These are phyloP conservation scores for Pygmarrhopalites habei DNA, from an alignment of 1,140 invertebrate species.

Conservation along the genomic window DNA sequence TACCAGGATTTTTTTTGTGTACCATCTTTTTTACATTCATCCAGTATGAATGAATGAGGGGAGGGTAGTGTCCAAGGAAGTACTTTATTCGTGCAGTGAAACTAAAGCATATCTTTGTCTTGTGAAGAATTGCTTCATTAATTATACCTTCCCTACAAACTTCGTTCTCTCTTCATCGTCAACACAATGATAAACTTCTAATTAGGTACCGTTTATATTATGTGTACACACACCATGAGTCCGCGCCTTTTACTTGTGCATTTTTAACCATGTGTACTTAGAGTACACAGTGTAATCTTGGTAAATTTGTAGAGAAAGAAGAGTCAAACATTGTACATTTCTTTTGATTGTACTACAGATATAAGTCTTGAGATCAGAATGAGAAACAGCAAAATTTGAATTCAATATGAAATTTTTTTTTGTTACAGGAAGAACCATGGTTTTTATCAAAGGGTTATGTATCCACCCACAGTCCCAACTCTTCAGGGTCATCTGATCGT, in stretches of 20 bases:
- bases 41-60: too few species aligned
- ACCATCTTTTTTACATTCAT: not conserved
- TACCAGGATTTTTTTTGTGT: not conserved
- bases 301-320: too few species aligned
- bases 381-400: too few species aligned
- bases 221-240: not conserved
- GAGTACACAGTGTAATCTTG: not conserved
- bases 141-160: not conserved
- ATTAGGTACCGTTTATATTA: constrained; percentile 6
- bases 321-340: too few species aligned
- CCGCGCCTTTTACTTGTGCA: not conserved
- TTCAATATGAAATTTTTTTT: too few species aligned
- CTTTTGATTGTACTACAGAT: too few species aligned
- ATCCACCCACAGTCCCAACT: not conserved
- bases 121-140: constrained; percentile 5
- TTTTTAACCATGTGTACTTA: not conserved
- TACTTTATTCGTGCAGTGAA: too few species aligned
- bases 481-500: not conserved
- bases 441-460: too few species aligned
- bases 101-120: not conserved
- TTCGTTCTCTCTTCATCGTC: not conserved
- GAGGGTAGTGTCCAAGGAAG: too few species aligned
- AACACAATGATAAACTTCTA: not conserved
- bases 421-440: constrained; percentile 12
- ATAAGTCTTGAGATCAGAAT: too few species aligned